phyloP scores from a whole-genome alignment of 2,888 invertebrate species.

The Agrochola macilenta region DNA sequence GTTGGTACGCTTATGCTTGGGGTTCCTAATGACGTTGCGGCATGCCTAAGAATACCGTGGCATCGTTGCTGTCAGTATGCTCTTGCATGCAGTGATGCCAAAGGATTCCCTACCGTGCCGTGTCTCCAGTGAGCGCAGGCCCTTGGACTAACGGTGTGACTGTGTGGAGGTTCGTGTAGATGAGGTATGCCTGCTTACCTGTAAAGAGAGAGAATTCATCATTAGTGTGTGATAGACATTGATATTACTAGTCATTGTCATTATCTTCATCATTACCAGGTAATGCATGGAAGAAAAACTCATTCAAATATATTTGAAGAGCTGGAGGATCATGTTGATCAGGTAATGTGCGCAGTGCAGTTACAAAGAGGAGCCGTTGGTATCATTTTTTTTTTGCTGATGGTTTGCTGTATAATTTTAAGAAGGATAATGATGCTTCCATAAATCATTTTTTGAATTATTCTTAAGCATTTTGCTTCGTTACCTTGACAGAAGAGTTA shows the following conservation, averaged over 20 bases:
- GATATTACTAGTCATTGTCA: neutral
- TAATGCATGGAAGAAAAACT: no score
- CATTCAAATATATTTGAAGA: no score
- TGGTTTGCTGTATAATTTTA: neutral
- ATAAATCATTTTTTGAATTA: neutral
- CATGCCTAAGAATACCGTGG: neutral
- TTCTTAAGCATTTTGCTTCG: neutral
- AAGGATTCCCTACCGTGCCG: neutral
- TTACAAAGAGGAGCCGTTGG: no score
- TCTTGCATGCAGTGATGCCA: neutral
- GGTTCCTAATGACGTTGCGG: neutral
- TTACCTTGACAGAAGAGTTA: neutral
- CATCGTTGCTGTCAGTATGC: neutral
- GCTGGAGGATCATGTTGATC: no score
- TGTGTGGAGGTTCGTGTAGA: neutral
- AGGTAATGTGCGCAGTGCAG: no score
- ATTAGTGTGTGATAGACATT: conserved; percentile 15
- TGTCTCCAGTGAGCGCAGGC: neutral
- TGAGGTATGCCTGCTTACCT: conserved; percentile 42
- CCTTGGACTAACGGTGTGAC: conserved; percentile 22
- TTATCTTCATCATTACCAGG: neutral
- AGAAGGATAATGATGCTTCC: neutral
- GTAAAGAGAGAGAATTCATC: conserved; percentile 26
- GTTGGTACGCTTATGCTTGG: neutral
- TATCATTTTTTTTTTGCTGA: neutral